Evolutionary conservation across 2,797 vertebrate species (phyloP), one percentile per base, ranked within the genome.

Genomic region (Lagothrix lagotricha): DNA sequence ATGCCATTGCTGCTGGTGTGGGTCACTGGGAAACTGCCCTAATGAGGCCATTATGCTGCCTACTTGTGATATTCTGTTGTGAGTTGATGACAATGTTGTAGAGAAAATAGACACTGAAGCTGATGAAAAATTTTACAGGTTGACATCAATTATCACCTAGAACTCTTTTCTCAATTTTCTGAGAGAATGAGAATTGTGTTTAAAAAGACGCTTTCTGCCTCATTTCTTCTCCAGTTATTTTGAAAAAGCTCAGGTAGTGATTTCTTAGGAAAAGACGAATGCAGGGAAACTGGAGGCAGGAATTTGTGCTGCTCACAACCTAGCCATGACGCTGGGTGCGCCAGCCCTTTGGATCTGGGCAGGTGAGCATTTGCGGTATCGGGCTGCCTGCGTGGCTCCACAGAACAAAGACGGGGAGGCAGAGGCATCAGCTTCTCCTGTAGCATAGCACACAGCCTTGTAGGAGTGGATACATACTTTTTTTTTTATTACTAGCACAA

Each of bases 91-190:
- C 98, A 98, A 98, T 96, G 98, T 98, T 83, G 98, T 98, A 97
- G 98, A 99, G 98, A 98, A 99, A 98, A 99, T 98, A 90, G 98
- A 98, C 98, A 98, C 98, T 97, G 98, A 99, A 98, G 98, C 98
- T 97, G 98, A 98, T 97, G 98, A 98, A 98, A 98, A 99, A 98
- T 98, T 99, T 98, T 99, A 99, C 80, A 98, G 98, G 97, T 98
- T 98, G 97, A 98, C 98, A 22, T 98, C 98, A n/a, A 98, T 99
- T 97, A 98, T 98, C 98, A 99, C 98, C 64, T 98, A 98, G 97
- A 99, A 98, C 98, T 99, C 98, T 99, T 98, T 97, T 99, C 98
- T 98, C 98, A 98, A 96, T 98, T 98, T 97, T 98, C 98, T 50
- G 98, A 99, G 93, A 98, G 98, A 99, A 54, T 80, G 75, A 36